phyloP scores from a whole-genome alignment of 1,140 invertebrate genomes.

The Leucophenga varia region DNA sequence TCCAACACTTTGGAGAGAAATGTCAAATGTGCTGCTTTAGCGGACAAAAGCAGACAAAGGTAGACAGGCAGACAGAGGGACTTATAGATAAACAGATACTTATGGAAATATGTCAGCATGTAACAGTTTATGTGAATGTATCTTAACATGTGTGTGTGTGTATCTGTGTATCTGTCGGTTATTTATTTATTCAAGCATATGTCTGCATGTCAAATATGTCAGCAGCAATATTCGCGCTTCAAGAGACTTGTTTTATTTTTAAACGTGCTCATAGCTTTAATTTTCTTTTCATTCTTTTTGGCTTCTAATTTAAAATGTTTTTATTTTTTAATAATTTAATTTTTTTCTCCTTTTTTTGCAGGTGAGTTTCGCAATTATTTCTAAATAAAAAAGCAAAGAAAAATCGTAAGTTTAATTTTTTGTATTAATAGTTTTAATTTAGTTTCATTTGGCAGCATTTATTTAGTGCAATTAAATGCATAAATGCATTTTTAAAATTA shows the following conservation, averaged over 20 bases:
- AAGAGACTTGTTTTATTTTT: constrained; percentile 1
- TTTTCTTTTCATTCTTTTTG: background rate
- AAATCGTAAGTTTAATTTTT: background rate
- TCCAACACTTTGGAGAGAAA: background rate
- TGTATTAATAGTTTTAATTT: background rate
- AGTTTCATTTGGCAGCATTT: background rate
- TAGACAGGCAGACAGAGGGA: background rate
- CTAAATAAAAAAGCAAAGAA: background rate
- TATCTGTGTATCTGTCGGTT: background rate
- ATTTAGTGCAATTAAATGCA: too few species aligned
- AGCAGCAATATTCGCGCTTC: too few species aligned
- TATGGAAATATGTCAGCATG: background rate
- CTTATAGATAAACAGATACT: background rate
- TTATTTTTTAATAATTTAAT: background rate
- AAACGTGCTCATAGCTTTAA: background rate
- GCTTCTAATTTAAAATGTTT: background rate
- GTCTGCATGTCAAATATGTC: too few species aligned
- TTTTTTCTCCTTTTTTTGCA: background rate
- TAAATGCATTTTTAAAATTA: too few species aligned
- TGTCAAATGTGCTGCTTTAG: background rate
- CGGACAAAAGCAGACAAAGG: background rate
- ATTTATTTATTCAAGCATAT: constrained; percentile 1
- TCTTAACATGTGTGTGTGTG: background rate
- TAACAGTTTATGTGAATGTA: background rate
- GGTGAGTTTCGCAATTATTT: background rate